phyloP scores from a whole-genome alignment of 2,113 vertebrate genomes.

The Mus musculus region DNA sequence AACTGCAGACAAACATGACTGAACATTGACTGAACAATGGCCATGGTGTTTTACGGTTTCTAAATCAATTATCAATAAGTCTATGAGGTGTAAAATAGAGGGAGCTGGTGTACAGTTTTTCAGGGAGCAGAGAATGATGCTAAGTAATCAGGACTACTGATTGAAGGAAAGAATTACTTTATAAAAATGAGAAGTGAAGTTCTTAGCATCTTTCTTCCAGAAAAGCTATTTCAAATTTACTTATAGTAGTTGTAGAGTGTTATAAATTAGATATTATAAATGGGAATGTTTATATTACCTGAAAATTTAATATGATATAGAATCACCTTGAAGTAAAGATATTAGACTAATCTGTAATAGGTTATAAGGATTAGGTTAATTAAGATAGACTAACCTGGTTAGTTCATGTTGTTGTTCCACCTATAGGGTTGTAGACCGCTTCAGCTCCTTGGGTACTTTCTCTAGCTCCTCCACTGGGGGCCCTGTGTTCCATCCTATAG shows the following conservation, averaged over 20 bases:
- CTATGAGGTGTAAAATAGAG: not conserved
- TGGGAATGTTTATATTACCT: not conserved
- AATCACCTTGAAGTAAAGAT: not conserved
- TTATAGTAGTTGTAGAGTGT: not conserved
- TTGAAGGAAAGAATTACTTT: not conserved
- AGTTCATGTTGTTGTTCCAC: too few species aligned
- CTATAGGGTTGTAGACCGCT: too few species aligned
- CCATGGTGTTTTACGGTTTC: not conserved
- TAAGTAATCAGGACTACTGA: not conserved
- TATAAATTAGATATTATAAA: not conserved
- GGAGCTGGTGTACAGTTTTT: not conserved
- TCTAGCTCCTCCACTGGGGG: too few species aligned
- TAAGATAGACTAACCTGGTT: not conserved
- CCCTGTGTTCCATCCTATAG: too few species aligned
- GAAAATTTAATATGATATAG: not conserved
- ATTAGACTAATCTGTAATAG: not conserved
- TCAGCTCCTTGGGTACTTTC: too few species aligned
- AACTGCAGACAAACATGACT: not conserved
- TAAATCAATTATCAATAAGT: not conserved
- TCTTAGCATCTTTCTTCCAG: not conserved
- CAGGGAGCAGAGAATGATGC: not conserved
- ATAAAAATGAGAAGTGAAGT: not conserved
- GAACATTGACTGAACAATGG: not conserved
- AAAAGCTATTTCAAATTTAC: not conserved
- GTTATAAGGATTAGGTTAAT: not conserved